These are phyloP conservation scores for Microcebus jonahi DNA, from an alignment of 2,113 vertebrate genomes.

Conservation along the genomic window DNA sequence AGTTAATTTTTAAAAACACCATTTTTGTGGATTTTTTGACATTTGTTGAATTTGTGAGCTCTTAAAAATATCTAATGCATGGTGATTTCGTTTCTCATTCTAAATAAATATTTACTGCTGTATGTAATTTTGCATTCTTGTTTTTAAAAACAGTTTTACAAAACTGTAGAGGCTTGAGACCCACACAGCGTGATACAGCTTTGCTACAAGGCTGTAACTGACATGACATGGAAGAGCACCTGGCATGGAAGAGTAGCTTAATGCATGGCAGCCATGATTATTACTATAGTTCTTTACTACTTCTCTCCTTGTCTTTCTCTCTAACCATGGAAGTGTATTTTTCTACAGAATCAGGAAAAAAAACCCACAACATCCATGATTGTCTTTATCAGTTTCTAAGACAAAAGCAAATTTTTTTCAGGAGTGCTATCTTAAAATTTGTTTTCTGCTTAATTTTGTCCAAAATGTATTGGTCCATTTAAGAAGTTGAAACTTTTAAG, in stretches of 20 bases:
- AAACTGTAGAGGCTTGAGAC: background rate
- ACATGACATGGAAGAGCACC: background rate
- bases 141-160: background rate
- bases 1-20: background rate
- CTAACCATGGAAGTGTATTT: background rate
- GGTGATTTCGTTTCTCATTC: background rate
- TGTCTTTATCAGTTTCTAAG: background rate
- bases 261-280: background rate
- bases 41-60: background rate
- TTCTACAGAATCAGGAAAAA: conserved; percentile 28
- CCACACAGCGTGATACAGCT: background rate
- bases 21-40: background rate
- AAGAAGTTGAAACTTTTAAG: background rate
- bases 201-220: background rate
- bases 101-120: background rate
- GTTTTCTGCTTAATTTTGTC: background rate
- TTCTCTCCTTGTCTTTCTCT: background rate
- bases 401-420: background rate
- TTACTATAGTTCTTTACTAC: background rate
- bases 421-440: background rate
- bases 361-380: background rate
- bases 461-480: background rate
- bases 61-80: background rate
- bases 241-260: background rate
- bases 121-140: background rate